Conservation (phyloP, 2,888 invertebrate genomes). For the Conops quadrifasciatus region DNA sequence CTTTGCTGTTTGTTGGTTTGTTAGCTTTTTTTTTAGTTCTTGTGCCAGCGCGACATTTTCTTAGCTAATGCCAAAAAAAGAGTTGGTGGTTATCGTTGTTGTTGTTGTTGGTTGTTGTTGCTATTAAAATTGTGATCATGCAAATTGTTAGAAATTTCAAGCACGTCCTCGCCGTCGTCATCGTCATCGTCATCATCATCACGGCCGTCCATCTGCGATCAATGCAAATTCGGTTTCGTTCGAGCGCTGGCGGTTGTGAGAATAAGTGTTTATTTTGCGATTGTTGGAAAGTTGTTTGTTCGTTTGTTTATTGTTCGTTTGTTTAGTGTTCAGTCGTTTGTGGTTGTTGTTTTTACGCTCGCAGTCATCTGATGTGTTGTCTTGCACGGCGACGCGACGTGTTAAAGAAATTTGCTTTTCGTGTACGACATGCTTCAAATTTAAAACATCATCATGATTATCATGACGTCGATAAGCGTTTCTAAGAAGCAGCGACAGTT, state of each 20-base stretch:
- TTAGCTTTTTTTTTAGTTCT: neutral
- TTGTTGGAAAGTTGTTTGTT: neutral
- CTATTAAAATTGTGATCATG: conserved; percentile 39
- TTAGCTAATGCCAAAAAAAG: conserved; percentile 33
- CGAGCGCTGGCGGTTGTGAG: neutral
- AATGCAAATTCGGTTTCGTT: conserved; percentile 28
- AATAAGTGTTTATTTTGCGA: neutral
- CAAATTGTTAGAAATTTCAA: conserved; percentile 40
- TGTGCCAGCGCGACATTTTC: conserved; percentile 18
- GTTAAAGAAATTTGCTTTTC: conserved; percentile 31
- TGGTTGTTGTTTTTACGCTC: conserved; percentile 2
- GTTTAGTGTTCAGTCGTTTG: too few species aligned
- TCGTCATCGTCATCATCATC: too few species aligned
- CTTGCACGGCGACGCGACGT: conserved; percentile 3
- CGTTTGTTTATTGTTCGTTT: too few species aligned
- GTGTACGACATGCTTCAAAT: conserved; percentile 31
- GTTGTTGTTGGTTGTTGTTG: conserved; percentile 16
- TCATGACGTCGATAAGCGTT: neutral
- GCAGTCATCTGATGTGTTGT: neutral
- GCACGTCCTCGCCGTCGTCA: conserved; percentile 19
- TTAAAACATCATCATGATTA: conserved; percentile 11
- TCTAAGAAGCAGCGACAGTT: neutral
- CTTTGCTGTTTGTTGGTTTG: conserved; percentile 6
- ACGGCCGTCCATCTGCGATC: conserved; percentile 25
- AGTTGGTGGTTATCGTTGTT: neutral